Conservation (phyloP, 2,797 vertebrate genomes). For the Gymnothorax reevesii region DNA sequence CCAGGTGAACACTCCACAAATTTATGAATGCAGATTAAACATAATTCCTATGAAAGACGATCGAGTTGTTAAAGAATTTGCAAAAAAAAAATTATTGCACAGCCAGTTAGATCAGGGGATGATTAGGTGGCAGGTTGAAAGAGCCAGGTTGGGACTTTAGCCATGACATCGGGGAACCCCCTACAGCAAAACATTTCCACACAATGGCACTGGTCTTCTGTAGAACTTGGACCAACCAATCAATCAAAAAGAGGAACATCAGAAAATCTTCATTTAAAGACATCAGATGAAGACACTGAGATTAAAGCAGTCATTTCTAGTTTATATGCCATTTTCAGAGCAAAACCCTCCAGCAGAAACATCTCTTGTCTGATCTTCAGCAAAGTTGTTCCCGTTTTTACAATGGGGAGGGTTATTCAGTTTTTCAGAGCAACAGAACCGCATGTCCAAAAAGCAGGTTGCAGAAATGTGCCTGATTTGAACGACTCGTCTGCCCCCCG, state of each 20-base stretch:
- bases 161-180: no score
- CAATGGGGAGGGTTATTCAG: neutral
- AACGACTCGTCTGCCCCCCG: constrained; percentile 51
- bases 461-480: neutral
- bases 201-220: no score
- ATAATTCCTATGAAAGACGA: no score
- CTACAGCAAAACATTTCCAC: no score
- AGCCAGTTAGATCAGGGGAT: no score
- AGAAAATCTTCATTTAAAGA: neutral
- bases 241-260: neutral
- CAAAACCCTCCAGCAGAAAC: neutral
- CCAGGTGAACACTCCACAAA: no score
- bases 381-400: neutral
- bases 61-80: no score
- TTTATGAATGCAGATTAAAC: no score
- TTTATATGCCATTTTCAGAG: neutral
- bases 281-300: neutral
- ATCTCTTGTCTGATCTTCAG: neutral
- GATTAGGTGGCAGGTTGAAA: no score
- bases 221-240: no score
- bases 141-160: no score
- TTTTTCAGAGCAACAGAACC: neutral
- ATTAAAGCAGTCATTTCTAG: neutral
- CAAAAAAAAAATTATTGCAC: no score
- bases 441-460: neutral